A percentile compares a stretch with the other conserved stretches of the same genome.
phyloP scores from a whole-genome alignment of 2,113 vertebrate genomes.

The Azemiops feae region DNA sequence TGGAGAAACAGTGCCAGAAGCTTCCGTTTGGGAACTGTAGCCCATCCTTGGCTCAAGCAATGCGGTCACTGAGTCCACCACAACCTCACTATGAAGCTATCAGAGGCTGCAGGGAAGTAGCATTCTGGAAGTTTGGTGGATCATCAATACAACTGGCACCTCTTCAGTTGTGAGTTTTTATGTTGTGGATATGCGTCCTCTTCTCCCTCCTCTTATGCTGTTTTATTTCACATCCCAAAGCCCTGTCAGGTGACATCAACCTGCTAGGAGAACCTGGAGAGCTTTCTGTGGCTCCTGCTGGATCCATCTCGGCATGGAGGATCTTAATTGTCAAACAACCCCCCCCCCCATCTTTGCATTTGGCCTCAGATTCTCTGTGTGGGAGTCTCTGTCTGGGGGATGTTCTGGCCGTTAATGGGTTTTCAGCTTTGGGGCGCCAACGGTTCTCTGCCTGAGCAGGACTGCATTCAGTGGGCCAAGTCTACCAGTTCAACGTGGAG shows the following conservation, averaged over 20 bases:
- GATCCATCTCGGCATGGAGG: background rate
- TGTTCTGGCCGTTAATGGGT: background rate
- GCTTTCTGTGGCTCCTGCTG: background rate
- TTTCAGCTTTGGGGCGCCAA: background rate
- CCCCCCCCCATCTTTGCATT: background rate
- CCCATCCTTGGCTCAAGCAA: background rate
- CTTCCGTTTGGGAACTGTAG: background rate
- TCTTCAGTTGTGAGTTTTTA: background rate
- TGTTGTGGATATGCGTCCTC: background rate
- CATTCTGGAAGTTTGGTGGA: background rate
- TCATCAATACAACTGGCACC: background rate
- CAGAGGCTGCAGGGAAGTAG: background rate
- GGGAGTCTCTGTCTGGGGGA: accelerated
- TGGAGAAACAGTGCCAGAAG: background rate
- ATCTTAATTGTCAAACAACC: too few relatives aligned
- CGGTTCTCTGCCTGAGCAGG: background rate
- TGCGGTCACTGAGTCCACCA: background rate
- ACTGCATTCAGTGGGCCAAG: background rate
- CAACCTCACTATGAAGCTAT: background rate
- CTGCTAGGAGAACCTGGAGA: background rate
- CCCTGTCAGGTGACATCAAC: background rate
- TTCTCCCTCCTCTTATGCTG: background rate
- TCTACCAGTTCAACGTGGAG: conserved; percentile 42
- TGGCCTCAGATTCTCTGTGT: background rate
- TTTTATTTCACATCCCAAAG: background rate